phyloP scores from a whole-genome alignment of 2,797 vertebrate genomes.

The Clarias platycephalus region DNA sequence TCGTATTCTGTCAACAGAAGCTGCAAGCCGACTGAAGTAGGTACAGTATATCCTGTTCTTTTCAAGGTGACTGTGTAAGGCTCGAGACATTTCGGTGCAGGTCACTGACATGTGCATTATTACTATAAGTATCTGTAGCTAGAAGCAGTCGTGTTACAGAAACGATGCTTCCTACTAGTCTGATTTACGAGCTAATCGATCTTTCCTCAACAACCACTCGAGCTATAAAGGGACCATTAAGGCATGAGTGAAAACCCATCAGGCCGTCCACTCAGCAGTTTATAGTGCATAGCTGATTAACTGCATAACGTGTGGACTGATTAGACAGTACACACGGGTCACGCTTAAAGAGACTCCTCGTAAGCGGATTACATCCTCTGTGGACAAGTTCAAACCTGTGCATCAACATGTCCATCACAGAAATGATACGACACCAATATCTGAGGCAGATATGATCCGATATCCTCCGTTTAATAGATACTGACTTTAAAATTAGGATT shows the following conservation, averaged over 20 bases:
- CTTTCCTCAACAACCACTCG: not conserved
- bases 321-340: conserved; percentile 9
- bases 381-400: not conserved
- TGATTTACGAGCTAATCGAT: not conserved
- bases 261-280: conserved; percentile 18
- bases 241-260: not conserved
- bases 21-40: not conserved
- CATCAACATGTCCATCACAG: not conserved
- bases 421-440: not conserved
- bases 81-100: not conserved
- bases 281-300: conserved; percentile 24
- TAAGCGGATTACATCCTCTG: conserved; percentile 20
- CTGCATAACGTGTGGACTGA: conserved; percentile 9
- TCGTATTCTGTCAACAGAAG: not conserved
- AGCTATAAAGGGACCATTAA: not conserved
- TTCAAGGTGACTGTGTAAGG: not conserved
- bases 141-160: not conserved
- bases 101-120: not conserved
- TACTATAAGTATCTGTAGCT: not conserved
- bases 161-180: not conserved
- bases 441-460: not conserved
- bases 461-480: too few relatives aligned
- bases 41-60: not conserved
- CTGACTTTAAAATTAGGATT: too few relatives aligned
- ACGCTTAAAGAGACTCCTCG: conserved; percentile 12